These are phyloP conservation scores for Parasteatoda tepidariorum DNA, from an alignment of 1,140 invertebrate species.

Conservation along the genomic window DNA sequence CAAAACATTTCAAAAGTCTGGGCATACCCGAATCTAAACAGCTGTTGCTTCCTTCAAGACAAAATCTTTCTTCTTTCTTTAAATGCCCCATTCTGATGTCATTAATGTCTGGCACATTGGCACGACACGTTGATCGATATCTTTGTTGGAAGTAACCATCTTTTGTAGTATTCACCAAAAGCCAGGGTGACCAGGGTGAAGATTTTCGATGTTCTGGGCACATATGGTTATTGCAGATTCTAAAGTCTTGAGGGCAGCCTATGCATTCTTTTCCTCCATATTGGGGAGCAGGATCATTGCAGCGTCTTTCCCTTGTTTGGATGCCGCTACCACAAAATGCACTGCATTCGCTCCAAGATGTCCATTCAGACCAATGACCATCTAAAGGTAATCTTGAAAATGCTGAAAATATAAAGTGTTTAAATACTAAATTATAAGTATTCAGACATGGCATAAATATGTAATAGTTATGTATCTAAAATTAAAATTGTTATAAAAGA, in stretches of 20 bases:
- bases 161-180: conserved; percentile 70
- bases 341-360: conserved; percentile 68
- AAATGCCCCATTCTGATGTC: conserved; percentile 75
- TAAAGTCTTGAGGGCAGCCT: conserved; percentile 75
- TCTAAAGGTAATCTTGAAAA: conserved; percentile 15
- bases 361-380: conserved; percentile 68
- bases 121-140: conserved; percentile 81
- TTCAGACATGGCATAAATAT: no score
- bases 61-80: conserved; percentile 83
- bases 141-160: conserved; percentile 78
- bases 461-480: no score
- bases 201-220: conserved; percentile 78
- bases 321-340: conserved; percentile 66
- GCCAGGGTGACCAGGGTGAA: conserved; percentile 83
- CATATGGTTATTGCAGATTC: conserved; percentile 77
- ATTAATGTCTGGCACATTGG: conserved; percentile 77
- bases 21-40: conserved; percentile 68
- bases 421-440: no score
- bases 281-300: conserved; percentile 71
- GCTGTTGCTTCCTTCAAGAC: conserved; percentile 73
- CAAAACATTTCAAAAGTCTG: no score
- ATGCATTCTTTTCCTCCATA: conserved; percentile 69
- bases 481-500: no score
- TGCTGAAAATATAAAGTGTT: background rate
- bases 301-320: conserved; percentile 71